phyloP scores from a whole-genome alignment of 2,113 vertebrate species.

The Vombatus ursinus region DNA sequence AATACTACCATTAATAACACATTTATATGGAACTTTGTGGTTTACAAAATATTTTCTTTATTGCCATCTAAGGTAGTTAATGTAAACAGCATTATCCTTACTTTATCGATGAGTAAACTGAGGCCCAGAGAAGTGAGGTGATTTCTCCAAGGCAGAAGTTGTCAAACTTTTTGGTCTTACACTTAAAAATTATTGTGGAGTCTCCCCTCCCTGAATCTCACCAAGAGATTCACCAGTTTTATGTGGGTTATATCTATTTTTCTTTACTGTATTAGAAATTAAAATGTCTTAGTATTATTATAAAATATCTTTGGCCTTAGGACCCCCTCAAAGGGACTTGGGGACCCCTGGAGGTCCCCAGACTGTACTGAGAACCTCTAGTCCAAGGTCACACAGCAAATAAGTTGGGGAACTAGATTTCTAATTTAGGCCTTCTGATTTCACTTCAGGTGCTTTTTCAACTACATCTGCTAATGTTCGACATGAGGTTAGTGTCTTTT shows the following conservation, averaged over 20 bases:
- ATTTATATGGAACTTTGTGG: neutral
- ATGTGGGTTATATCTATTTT: neutral
- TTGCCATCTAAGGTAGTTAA: neutral
- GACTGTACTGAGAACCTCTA: neutral
- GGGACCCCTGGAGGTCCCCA: neutral
- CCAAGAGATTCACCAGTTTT: too few species aligned
- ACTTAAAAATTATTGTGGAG: neutral
- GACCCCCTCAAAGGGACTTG: neutral
- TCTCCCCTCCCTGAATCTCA: too few species aligned
- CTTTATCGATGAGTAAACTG: neutral
- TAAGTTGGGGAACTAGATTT: neutral
- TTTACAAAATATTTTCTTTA: neutral
- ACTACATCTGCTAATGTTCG: neutral
- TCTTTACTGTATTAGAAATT: neutral
- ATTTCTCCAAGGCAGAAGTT: neutral
- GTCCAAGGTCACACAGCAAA: neutral
- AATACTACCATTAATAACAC: neutral
- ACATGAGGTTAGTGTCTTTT: neutral
- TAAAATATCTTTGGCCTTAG: neutral
- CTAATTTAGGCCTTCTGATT: neutral
- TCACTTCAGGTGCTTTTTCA: neutral
- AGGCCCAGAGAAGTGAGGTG: slow-evolving; percentile 11
- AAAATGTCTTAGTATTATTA: neutral
- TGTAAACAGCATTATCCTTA: neutral
- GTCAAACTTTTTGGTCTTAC: neutral